Percentiles rank a stretch among this genome's conserved stretches.
These are phyloP conservation scores for Microcebus murinus DNA, from an alignment of 2,113 vertebrate species.

Conservation along the genomic window DNA sequence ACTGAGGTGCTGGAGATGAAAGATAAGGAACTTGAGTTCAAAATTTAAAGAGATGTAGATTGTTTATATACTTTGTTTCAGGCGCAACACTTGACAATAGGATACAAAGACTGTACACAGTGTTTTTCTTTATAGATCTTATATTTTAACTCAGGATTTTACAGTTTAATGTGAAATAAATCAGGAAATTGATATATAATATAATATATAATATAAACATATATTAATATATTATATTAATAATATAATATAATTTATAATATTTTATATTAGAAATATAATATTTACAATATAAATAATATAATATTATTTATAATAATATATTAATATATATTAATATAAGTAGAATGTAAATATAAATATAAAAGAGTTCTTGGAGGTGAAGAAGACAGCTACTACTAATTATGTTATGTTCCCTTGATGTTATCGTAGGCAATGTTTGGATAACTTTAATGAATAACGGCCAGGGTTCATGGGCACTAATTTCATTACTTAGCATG, in stretches of 20 bases:
- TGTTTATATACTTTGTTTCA: not conserved
- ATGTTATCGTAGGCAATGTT: not conserved
- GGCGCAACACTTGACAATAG: not conserved
- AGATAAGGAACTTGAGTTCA: not conserved
- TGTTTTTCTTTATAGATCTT: not conserved
- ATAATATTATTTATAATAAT: too few species aligned
- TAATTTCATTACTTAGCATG: not conserved
- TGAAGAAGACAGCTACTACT: not conserved
- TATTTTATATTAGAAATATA: too few species aligned
- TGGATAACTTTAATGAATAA: not conserved
- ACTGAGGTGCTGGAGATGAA: not conserved
- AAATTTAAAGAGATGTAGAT: not conserved
- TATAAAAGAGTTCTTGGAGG: not conserved
- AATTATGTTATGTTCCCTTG: not conserved
- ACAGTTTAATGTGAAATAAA: not conserved
- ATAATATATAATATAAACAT: too few species aligned
- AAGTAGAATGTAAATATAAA: too few species aligned
- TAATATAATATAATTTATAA: too few species aligned
- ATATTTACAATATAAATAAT: too few species aligned
- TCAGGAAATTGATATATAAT: not conserved
- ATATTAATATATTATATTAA: too few species aligned
- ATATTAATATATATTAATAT: too few species aligned
- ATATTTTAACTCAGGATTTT: not conserved
- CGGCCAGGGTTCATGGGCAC: not conserved
- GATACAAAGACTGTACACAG: not conserved